Evolutionary conservation across 2,113 vertebrate species (phyloP), one percentile per base, ranked within the genome.

Genomic region (Cavia aperea): DNA sequence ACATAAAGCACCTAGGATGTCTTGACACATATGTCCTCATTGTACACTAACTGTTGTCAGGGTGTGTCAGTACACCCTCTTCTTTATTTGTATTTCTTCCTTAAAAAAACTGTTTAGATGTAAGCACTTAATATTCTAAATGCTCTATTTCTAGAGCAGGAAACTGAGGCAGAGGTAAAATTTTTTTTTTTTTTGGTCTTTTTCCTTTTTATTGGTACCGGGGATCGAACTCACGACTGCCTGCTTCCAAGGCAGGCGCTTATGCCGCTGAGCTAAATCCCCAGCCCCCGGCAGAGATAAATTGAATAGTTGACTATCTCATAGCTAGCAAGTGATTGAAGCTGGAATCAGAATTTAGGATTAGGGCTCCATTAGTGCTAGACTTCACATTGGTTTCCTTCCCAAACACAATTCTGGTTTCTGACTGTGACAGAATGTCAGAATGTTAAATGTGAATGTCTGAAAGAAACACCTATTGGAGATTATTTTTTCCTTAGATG

Each of bases 41-140:
- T 75, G 4, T 89, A 36, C 72, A 29, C 62, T 91, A 31, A 70
- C 46, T 58, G 2, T 87, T 88, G 54, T 77, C 46, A 36, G 3
- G 60, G 39, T 51, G 31, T 33, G 16, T 54, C 56, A 73, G 10
- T 77, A 26, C 70, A 31, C 63, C 85, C 18, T 85, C 58, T 83
- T 87, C 49, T 92, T 93, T 46, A 46, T 24, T 90, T 94, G 26
- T 4, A 18, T 95, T 68, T 86, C 39, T n/a, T 82, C 18, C 46
- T 72, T 92, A 88, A 58, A n/a, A 13, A 77, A 31, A 15, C 33
- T 26, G 33, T 1, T 86, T 49, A 70, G 51, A n/a, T 89, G 13
- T 26, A 78, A 39, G 24, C 70, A 81, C 8, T n/a, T 66, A 62
- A 21, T 83, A 49, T 79, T 36, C 33, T n/a, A 70, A 70, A 16